Percentiles rank a stretch among this genome's conserved stretches.
phyloP scores from a whole-genome alignment of 2,888 invertebrate species.

The Anagyrus pseudococci region DNA sequence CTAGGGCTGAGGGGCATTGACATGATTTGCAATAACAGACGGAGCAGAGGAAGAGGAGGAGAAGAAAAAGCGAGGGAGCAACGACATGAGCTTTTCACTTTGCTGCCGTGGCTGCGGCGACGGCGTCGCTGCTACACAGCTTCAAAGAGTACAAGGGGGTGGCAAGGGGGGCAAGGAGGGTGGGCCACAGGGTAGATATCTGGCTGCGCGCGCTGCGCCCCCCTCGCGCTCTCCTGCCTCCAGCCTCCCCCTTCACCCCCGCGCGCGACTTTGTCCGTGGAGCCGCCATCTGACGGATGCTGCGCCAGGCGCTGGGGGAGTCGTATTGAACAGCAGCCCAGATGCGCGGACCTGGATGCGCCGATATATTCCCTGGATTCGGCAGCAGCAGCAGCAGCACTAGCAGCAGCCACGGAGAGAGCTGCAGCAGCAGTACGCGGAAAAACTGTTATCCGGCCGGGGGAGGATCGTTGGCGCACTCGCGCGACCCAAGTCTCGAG shows the following conservation, averaged over 20 bases:
- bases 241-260: too few species aligned
- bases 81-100: constrained; percentile 28
- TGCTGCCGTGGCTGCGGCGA: constrained; percentile 14
- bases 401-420: constrained; percentile 31
- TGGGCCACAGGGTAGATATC: too few species aligned
- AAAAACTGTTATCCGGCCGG: constrained; percentile 53
- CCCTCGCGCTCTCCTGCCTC: neutral
- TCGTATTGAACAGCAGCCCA: constrained; percentile 62
- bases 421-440: constrained; percentile 54
- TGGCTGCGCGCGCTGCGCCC: neutral
- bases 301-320: constrained; percentile 52
- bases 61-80: constrained; percentile 1
- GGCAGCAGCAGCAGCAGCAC: constrained; percentile 47
- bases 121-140: neutral
- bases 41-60: neutral
- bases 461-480: constrained; percentile 24
- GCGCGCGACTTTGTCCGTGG: neutral
- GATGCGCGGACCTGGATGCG: constrained; percentile 60
- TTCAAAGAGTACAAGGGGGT: too few species aligned
- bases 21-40: constrained; percentile 5
- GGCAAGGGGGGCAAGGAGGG: too few species aligned
- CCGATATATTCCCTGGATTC: constrained; percentile 43
- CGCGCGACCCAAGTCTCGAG: neutral
- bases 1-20: too few species aligned
- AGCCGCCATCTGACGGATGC: constrained; percentile 60